These are phyloP conservation scores for Lithophane ornitopus DNA, from an alignment of 2,888 invertebrate genomes.

Conservation along the genomic window DNA sequence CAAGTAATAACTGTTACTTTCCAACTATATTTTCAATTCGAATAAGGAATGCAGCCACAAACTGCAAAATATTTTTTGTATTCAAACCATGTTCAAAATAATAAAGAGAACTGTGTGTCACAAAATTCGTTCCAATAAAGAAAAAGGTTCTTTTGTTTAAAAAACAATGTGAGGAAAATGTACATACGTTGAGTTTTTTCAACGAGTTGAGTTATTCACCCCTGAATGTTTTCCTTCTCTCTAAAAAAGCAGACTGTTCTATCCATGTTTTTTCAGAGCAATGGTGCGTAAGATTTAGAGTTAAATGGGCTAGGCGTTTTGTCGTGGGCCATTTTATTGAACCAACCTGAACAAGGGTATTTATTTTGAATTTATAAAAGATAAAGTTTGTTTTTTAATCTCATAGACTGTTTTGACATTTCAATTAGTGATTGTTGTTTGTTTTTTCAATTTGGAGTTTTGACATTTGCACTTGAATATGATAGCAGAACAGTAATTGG, in stretches of 20 bases:
- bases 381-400: too few species aligned
- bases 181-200: slow-evolving; percentile 3
- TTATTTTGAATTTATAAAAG: neutral
- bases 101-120: neutral
- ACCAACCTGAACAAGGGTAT: neutral
- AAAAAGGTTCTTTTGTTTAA: neutral
- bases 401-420: too few species aligned
- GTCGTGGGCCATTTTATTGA: neutral
- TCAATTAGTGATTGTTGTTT: too few species aligned
- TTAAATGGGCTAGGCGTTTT: slow-evolving; percentile 1
- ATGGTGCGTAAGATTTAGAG: slow-evolving; percentile 15
- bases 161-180: neutral
- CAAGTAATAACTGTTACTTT: neutral
- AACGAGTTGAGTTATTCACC: slow-evolving; percentile 23
- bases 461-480: too few species aligned
- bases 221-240: neutral
- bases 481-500: too few species aligned
- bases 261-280: slow-evolving; percentile 26
- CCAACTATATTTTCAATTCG: neutral
- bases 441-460: too few species aligned
- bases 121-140: neutral
- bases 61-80: neutral
- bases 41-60: neutral
- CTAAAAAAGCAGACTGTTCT: neutral
- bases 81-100: neutral